These are phyloP conservation scores for Calcarius lapponicus DNA, from an alignment of 2,797 vertebrate genomes.

Conservation along the genomic window DNA sequence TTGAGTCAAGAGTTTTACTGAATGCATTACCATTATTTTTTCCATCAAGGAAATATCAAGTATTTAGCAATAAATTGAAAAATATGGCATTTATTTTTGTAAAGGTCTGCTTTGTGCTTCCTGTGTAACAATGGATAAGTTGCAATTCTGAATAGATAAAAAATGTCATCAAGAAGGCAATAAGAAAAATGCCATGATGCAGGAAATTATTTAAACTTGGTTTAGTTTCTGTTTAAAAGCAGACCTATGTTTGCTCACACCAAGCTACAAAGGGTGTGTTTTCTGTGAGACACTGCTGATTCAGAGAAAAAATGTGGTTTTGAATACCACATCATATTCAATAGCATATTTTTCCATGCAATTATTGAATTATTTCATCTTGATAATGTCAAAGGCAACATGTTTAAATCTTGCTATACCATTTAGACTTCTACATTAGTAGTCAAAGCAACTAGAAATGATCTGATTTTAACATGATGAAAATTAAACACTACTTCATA, in stretches of 20 bases:
- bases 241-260: neutral
- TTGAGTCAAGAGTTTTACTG: slow-evolving; percentile 10
- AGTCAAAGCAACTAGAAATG: neutral
- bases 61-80: slow-evolving; percentile 10
- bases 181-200: neutral
- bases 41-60: neutral
- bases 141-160: neutral
- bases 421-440: neutral
- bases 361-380: slow-evolving; percentile 1
- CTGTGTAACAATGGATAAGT: neutral
- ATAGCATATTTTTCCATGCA: neutral
- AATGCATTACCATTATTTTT: neutral
- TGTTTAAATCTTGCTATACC: neutral
- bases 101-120: neutral
- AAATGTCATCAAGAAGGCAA: neutral
- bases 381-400: neutral
- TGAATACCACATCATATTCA: neutral
- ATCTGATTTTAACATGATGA: neutral
- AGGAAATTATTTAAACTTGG: neutral
- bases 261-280: neutral
- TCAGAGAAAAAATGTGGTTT: neutral
- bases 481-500: neutral
- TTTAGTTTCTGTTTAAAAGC: neutral
- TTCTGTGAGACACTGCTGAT: neutral
- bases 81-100: neutral